Percentiles rank a stretch among this genome's conserved stretches.
phyloP scores from a whole-genome alignment of 2,888 invertebrate species.

The Aphodius sticticus region DNA sequence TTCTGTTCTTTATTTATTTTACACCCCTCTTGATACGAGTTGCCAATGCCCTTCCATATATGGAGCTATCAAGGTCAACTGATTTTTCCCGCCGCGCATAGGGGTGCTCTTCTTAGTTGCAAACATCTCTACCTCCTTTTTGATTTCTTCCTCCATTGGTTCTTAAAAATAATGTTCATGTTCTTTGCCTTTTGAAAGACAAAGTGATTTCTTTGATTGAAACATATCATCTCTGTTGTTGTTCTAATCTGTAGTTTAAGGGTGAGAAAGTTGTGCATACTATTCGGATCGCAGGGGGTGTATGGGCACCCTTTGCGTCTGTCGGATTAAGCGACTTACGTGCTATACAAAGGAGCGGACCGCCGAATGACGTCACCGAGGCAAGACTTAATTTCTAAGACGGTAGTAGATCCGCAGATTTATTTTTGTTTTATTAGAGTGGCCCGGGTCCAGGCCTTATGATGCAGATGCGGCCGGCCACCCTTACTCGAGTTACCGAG shows the following conservation, averaged over 20 bases:
- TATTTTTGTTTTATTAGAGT: constrained; percentile 57
- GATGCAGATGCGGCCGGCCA: constrained; percentile 56
- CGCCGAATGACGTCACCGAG: constrained; percentile 52
- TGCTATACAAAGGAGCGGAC: constrained; percentile 51
- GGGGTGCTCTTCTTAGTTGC: too few relatives aligned
- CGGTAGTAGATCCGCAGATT: constrained; percentile 45
- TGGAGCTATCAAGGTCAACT: too few relatives aligned
- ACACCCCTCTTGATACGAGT: too few relatives aligned
- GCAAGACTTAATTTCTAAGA: constrained; percentile 53
- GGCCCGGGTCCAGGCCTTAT: constrained; percentile 50
- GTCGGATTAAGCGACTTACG: constrained; percentile 68
- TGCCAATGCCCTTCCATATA: too few relatives aligned
- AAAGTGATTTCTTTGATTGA: neutral
- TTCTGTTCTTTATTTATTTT: too few relatives aligned
- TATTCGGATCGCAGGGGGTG: constrained; percentile 68
- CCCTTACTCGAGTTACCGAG: neutral
- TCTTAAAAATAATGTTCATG: too few relatives aligned
- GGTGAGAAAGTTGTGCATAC: constrained; percentile 70
- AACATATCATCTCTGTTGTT: neutral
- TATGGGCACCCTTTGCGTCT: constrained; percentile 64
- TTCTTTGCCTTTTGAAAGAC: too few relatives aligned
- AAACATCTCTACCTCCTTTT: too few relatives aligned
- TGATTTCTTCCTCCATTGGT: too few relatives aligned
- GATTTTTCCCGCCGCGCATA: too few relatives aligned
- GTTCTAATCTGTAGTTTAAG: constrained; percentile 68